Evolutionary conservation across 2,888 invertebrate genomes (phyloP).

Genomic region (Campoplex capitator): DNA sequence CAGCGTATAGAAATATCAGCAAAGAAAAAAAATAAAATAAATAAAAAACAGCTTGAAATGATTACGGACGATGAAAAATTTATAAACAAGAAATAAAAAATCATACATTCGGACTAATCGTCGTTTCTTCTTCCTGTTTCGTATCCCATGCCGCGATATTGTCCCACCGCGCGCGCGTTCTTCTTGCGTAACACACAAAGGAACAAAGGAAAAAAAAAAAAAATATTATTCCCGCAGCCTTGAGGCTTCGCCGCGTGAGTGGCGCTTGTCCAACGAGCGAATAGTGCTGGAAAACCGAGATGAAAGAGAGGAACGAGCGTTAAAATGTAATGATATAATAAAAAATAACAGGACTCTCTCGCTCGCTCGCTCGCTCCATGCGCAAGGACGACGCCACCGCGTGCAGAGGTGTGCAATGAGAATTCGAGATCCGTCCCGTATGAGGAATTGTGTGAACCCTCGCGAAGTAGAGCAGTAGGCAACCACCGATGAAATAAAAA

Average conservation of each 20-base stretch:
- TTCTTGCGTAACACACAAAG: constrained; percentile 68
- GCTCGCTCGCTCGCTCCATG: not conserved
- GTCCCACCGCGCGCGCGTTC: constrained; percentile 27
- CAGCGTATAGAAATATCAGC: not conserved
- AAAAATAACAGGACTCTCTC: constrained; percentile 13
- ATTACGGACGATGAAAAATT: constrained; percentile 1
- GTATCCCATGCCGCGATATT: constrained; percentile 54
- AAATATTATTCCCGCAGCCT: constrained; percentile 61
- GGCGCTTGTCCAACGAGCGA: constrained; percentile 12
- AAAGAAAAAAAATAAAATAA: not conserved
- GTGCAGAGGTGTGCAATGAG: constrained; percentile 3
- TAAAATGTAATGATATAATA: not conserved
- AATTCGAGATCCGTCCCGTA: constrained; percentile 5
- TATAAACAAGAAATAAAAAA: constrained; percentile 8
- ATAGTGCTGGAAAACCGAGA: not conserved
- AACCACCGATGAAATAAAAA: constrained; percentile 45
- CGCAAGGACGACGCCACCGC: constrained; percentile 10
- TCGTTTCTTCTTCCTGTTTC: constrained; percentile 36
- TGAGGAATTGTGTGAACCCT: constrained; percentile 17
- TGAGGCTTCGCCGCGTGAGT: constrained; percentile 47
- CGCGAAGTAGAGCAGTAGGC: constrained; percentile 51
- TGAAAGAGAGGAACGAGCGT: constrained; percentile 21
- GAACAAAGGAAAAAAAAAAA: not conserved
- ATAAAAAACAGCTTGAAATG: not conserved
- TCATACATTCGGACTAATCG: not conserved